Evolutionary conservation across 2,113 vertebrate genomes (phyloP).

Genomic region (Acrocephalus kingi): DNA sequence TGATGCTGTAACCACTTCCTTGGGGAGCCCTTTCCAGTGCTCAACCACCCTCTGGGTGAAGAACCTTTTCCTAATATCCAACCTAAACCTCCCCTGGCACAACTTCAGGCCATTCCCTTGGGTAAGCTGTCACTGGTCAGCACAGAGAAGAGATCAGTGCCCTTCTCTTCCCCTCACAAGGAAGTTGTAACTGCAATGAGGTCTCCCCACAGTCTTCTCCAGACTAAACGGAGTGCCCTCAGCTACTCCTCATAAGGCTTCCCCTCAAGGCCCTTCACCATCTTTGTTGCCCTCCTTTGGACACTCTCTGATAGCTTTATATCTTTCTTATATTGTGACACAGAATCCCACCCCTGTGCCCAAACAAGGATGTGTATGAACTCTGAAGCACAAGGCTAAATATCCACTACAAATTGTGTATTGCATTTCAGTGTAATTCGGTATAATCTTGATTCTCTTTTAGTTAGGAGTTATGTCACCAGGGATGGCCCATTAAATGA

Average conservation of each 20-base stretch:
- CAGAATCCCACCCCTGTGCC: neutral
- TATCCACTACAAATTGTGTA: neutral
- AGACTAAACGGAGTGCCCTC: neutral
- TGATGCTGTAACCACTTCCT: neutral
- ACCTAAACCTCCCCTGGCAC: neutral
- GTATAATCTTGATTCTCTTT: neutral
- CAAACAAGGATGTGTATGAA: neutral
- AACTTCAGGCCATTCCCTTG: neutral
- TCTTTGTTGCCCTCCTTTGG: neutral
- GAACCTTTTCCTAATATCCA: neutral
- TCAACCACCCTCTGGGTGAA: accelerated
- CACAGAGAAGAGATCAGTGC: neutral
- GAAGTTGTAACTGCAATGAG: neutral
- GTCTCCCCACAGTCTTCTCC: neutral
- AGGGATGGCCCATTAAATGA: neutral
- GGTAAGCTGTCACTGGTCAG: too few relatives aligned
- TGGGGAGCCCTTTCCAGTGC: neutral
- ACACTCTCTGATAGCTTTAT: neutral
- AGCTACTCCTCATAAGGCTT: accelerated
- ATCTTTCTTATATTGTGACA: too few relatives aligned
- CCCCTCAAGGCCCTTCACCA: neutral
- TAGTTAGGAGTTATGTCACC: neutral
- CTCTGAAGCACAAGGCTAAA: neutral
- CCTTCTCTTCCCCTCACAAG: neutral
- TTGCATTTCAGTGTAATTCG: neutral